Conservation (phyloP, 2,888 invertebrate genomes). For the Athalia rosae region DNA sequence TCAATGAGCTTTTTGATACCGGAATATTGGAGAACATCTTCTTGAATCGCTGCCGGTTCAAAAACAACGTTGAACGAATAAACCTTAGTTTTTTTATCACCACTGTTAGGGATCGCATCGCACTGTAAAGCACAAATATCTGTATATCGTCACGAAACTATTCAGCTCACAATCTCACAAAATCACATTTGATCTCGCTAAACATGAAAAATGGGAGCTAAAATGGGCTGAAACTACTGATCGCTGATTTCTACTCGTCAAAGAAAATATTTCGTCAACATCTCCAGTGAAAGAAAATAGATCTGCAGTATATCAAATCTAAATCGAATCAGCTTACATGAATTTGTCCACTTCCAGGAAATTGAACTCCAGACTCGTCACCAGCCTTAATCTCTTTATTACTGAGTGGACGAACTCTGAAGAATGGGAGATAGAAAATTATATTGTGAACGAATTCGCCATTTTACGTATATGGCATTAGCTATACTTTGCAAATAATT, state of each 20-base stretch:
- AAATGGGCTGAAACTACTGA: no score
- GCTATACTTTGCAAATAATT: conserved; percentile 16
- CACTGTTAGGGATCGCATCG: conserved; percentile 65
- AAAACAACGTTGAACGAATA: conserved; percentile 97
- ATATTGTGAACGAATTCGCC: conserved; percentile 28
- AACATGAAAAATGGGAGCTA: no score
- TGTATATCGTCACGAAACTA: no score
- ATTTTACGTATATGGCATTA: no score
- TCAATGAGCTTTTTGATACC: conserved; percentile 93
- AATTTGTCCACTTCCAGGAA: conserved; percentile 93
- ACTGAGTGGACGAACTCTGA: conserved; percentile 88
- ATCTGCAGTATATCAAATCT: conserved; percentile 62
- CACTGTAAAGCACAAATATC: conserved; percentile 61
- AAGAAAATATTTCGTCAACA: no score
- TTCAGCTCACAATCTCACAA: background rate
- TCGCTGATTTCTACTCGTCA: no score
- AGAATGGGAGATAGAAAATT: conserved; percentile 50
- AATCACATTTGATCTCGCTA: conserved; percentile 27
- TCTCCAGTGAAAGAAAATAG: no score
- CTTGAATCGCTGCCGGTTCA: conserved; percentile 90
- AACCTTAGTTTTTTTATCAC: conserved; percentile 85
- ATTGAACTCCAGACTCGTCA: conserved; percentile 84
- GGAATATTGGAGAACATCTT: conserved; percentile 91
- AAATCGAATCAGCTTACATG: conserved; percentile 75
- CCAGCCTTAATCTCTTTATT: conserved; percentile 83